These are phyloP conservation scores for Gryllus bimaculatus DNA, from an alignment of 1,140 invertebrate genomes.

Conservation along the genomic window DNA sequence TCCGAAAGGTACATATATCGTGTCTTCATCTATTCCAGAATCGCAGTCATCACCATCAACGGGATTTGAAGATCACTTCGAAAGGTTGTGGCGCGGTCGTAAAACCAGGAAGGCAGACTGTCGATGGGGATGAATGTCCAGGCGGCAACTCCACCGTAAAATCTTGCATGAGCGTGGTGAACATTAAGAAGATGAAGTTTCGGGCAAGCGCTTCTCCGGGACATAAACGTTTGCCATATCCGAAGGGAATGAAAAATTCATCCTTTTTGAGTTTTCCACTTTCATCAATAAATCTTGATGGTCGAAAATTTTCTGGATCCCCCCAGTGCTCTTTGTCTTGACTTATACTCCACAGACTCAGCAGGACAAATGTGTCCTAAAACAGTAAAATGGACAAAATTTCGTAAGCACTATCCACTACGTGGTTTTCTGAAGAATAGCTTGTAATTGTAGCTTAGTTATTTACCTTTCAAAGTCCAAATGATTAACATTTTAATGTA, in stretches of 20 bases:
- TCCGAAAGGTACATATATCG: too few relatives aligned
- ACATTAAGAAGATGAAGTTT: conserved; percentile 29
- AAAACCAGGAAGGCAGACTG: conserved; percentile 20
- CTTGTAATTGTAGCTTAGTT: too few relatives aligned
- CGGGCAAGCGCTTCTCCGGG: conserved; percentile 29
- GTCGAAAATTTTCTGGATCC: conserved; percentile 46
- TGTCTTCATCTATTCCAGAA: too few relatives aligned
- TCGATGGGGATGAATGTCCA: conserved; percentile 18
- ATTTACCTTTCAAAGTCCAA: too few relatives aligned
- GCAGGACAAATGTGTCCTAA: conserved; percentile 14
- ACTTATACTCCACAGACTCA: conserved; percentile 32
- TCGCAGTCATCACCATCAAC: neutral
- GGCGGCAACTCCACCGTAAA: conserved; percentile 22
- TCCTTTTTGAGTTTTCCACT: conserved; percentile 37
- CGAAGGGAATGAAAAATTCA: conserved; percentile 42
- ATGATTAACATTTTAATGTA: too few relatives aligned
- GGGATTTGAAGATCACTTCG: conserved; percentile 13
- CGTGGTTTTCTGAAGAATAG: too few relatives aligned
- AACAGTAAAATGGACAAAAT: neutral
- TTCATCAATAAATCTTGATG: conserved; percentile 45
- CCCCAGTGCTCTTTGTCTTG: conserved; percentile 41
- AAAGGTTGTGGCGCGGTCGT: conserved; percentile 21
- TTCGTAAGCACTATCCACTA: neutral
- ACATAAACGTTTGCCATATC: conserved; percentile 30
- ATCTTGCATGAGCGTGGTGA: conserved; percentile 27